These are phyloP conservation scores for Enteromius trimaculatus DNA, from an alignment of 2,797 vertebrate genomes.

Conservation along the genomic window DNA sequence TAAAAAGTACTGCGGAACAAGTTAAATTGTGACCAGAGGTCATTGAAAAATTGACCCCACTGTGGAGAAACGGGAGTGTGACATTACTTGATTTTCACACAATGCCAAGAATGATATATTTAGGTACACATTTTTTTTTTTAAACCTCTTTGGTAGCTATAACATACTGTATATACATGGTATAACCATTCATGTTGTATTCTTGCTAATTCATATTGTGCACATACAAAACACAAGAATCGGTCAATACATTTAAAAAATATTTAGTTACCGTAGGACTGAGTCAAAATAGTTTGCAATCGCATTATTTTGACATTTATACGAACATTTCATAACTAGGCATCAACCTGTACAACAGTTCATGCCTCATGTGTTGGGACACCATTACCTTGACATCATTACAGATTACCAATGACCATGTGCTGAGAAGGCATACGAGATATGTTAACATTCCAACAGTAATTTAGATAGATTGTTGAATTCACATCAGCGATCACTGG, in stretches of 20 bases:
- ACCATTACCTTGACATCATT: constrained; percentile 58
- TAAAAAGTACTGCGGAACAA: neutral
- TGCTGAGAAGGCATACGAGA: constrained; percentile 31
- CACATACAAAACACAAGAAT: constrained; percentile 36
- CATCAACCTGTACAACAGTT: constrained; percentile 37
- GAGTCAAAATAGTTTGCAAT: constrained; percentile 25
- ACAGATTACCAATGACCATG: constrained; percentile 62
- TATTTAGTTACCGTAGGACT: constrained; percentile 18
- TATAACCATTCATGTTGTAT: constrained; percentile 12
- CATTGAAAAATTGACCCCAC: constrained; percentile 54
- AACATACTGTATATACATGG: constrained; percentile 33
- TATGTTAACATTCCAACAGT: constrained; percentile 53
- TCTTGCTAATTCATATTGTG: constrained; percentile 22
- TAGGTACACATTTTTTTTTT: constrained; percentile 33
- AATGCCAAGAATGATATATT: constrained; percentile 33
- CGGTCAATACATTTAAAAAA: constrained; percentile 39
- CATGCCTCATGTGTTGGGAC: constrained; percentile 43
- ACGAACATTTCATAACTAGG: constrained; percentile 51
- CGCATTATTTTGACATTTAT: constrained; percentile 44
- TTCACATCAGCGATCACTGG: constrained; percentile 43
- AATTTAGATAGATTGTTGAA: constrained; percentile 51
- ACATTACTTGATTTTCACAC: constrained; percentile 51
- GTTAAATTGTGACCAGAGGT: constrained; percentile 38
- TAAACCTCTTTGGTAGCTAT: constrained; percentile 60
- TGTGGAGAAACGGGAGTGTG: constrained; percentile 49